Evolutionary conservation across 2,888 invertebrate species (phyloP).

Genomic region (Amiota minor): DNA sequence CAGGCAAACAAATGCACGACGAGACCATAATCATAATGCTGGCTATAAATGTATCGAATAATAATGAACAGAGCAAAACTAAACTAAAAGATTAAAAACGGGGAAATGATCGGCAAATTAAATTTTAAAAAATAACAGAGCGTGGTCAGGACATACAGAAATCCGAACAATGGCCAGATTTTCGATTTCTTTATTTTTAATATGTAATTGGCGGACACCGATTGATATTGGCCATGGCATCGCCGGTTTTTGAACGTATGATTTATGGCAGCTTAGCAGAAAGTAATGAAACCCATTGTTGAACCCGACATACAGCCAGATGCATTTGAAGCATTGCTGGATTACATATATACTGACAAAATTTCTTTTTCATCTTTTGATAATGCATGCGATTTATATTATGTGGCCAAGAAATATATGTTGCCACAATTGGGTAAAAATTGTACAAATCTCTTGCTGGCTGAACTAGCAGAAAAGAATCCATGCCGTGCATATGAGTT

Average conservation of each 20-base stretch:
- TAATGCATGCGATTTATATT: too few species aligned
- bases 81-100: too few species aligned
- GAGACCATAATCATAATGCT: too few species aligned
- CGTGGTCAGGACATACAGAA: conserved; percentile 84
- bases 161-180: conserved; percentile 88
- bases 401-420: too few species aligned
- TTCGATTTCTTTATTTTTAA: conserved; percentile 86
- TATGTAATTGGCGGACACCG: conserved; percentile 84
- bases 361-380: too few species aligned
- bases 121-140: conserved; percentile 81
- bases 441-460: too few species aligned
- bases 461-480: too few species aligned
- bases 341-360: conserved; percentile 92
- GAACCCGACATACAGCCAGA: conserved; percentile 90
- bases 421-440: too few species aligned
- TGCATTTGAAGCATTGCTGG: conserved; percentile 86
- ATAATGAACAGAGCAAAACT: too few species aligned
- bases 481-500: too few species aligned
- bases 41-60: too few species aligned
- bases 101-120: conserved; percentile 90
- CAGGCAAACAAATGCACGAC: too few species aligned
- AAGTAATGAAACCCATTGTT: conserved; percentile 82
- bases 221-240: conserved; percentile 87
- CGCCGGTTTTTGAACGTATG: conserved; percentile 92
- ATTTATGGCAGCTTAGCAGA: conserved; percentile 89